phyloP scores from a whole-genome alignment of 1,140 invertebrate species.

The Euura lappo region DNA sequence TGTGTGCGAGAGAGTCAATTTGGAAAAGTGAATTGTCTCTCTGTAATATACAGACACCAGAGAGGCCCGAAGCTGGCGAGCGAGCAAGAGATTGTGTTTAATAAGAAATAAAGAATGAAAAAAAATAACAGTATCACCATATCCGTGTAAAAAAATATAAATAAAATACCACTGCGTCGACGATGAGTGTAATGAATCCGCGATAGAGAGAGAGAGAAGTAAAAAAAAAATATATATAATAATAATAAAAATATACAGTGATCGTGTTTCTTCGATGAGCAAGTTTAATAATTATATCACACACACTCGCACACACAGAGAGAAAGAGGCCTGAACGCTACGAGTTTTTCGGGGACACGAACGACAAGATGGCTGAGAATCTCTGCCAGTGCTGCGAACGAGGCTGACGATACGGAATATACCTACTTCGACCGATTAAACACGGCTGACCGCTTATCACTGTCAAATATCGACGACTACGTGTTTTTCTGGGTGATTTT shows the following conservation, averaged over 20 bases:
- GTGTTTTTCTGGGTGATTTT: not conserved
- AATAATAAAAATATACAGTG: not conserved
- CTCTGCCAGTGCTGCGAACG: slow-evolving; percentile 32
- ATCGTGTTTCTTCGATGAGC: no score
- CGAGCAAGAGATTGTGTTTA: no score
- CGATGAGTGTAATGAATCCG: not conserved
- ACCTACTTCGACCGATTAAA: not conserved
- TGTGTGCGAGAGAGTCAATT: not conserved
- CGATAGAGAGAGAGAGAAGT: not conserved
- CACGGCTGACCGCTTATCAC: not conserved
- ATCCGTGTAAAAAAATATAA: no score
- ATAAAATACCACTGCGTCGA: no score
- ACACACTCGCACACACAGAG: no score
- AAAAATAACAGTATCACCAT: no score
- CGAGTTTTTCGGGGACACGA: slow-evolving; percentile 23
- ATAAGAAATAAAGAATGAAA: no score
- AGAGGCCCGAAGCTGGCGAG: no score
- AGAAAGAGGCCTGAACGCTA: slow-evolving; percentile 26
- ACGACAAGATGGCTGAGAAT: slow-evolving; percentile 48
- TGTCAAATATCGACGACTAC: not conserved
- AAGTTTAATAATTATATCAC: no score
- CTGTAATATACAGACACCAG: not conserved
- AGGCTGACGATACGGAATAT: slow-evolving; percentile 9
- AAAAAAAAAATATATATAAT: not conserved
- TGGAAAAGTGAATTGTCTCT: slow-evolving; percentile 1